Base-by-base conservation (phyloP, 2,797 vertebrate species). In the Parauchenoglanis ngamensis region DNA sequence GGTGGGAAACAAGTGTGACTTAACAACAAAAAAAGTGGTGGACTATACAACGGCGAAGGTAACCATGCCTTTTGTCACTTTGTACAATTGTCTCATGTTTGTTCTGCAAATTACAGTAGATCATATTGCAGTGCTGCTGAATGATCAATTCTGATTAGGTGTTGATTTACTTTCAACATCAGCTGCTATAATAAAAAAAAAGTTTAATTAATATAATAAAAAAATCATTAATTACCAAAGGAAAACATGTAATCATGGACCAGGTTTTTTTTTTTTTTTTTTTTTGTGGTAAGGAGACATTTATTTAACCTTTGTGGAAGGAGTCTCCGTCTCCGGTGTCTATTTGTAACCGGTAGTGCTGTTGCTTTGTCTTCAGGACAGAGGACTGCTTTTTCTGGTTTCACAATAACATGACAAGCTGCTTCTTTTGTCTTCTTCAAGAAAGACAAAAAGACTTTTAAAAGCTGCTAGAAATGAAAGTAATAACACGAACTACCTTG, bases 1-100 rank as follows among this genome's bases (percentile, higher is more conserved):
- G 97, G 98, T 99, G 92, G 98, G 98, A 90, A 99, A 99, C 96
- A 99, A 99, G 92, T 99, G 98, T 93, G 98, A 99, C 94, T 95
- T 99, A 94, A 99, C 98, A 89, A 99, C 98, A 92, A 99, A 99
- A 96, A 99, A 99, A 95, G 98, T 99, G 94, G 98, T 99, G 96
- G 98, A 99, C 93, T 99, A 99, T 95, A 99, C 98, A 96, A 98
- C 98, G 92, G 98, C 98, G 90, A 99, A 99, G 97, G 98, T 99
- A 94, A 59, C 90, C 46, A 59, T 77, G 11, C 15, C 70, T 35
- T 31, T 35, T 15, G 25, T 68, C 3, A 19, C 15, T 3, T 56
- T 40, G 31, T 25, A 40, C n/a, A 17, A 28, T 40, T 40, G 40
- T 4, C 3, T 40, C 40, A 40, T 75, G 19, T 72, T 72, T 46